These are phyloP conservation scores for Morpho achilles DNA, from an alignment of 2,888 invertebrate species.

Conservation along the genomic window DNA sequence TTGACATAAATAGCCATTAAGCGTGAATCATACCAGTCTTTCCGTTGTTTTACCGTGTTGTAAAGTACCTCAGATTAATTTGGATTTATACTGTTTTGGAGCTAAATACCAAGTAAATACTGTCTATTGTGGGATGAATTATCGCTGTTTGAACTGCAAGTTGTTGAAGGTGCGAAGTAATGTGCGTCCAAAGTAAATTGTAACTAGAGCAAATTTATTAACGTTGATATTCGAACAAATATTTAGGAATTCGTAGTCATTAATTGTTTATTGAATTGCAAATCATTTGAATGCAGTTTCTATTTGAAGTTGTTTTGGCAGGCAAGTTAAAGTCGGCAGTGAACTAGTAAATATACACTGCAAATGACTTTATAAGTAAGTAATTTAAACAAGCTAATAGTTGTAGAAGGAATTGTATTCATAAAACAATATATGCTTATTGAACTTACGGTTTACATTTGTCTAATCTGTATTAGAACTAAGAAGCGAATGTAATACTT, in stretches of 20 bases:
- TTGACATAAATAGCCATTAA: constrained; percentile 8
- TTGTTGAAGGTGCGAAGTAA: neutral
- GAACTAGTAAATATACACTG: neutral
- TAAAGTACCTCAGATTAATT: neutral
- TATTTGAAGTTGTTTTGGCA: neutral
- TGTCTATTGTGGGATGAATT: neutral
- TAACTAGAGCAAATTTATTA: too few species aligned
- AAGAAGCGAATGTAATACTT: too few species aligned
- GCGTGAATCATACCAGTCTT: constrained; percentile 2
- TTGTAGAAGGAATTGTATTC: too few species aligned
- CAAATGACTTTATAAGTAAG: neutral
- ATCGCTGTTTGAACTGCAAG: neutral
- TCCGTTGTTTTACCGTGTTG: too few species aligned
- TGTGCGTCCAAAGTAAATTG: too few species aligned
- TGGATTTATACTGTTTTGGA: neutral
- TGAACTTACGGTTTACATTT: too few species aligned
- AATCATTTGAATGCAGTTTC: constrained; percentile 3
- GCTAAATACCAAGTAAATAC: constrained; percentile 1
- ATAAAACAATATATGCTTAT: too few species aligned
- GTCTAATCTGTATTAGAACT: too few species aligned
- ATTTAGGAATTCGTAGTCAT: too few species aligned
- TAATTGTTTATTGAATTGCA: too few species aligned
- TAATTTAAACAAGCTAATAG: too few species aligned
- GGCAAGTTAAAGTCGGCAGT: neutral
- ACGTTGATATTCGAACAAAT: too few species aligned